These are phyloP conservation scores for Beris chalybata DNA, from an alignment of 2,888 invertebrate species.

Conservation along the genomic window DNA sequence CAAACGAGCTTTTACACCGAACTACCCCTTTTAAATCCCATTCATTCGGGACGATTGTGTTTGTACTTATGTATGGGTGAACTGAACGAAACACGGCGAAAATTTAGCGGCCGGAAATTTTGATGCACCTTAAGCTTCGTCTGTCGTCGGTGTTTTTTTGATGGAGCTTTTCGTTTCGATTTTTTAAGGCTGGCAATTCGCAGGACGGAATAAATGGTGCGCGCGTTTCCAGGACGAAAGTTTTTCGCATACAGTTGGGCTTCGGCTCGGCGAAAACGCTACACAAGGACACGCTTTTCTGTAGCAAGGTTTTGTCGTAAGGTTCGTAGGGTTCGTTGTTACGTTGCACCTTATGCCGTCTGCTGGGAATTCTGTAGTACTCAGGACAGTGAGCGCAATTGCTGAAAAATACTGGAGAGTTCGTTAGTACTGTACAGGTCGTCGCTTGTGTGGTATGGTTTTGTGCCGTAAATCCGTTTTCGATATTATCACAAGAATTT, in stretches of 20 bases:
- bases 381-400: conserved; percentile 35
- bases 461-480: conserved; percentile 14
- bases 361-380: conserved; percentile 31
- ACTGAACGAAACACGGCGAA: conserved; percentile 16
- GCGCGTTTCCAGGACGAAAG: conserved; percentile 4
- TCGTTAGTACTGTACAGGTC: conserved; percentile 39
- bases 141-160: too few relatives aligned
- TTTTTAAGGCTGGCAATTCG: too few relatives aligned
- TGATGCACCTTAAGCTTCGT: too few relatives aligned
- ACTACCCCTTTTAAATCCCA: too few relatives aligned
- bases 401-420: conserved; percentile 40
- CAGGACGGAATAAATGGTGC: background rate
- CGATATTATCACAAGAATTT: background rate
- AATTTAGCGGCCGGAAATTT: background rate
- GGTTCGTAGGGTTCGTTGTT: conserved; percentile 14
- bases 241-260: too few relatives aligned
- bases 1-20: background rate
- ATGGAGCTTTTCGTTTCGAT: too few relatives aligned
- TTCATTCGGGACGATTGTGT: background rate
- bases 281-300: background rate
- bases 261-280: conserved; percentile 20
- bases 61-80: background rate
- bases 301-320: conserved; percentile 12
- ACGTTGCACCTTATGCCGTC: conserved; percentile 24
- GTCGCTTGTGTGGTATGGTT: conserved; percentile 39